Evolutionary conservation across 2,113 vertebrate genomes (phyloP).

Genomic region (Rhinoptilus africanus): DNA sequence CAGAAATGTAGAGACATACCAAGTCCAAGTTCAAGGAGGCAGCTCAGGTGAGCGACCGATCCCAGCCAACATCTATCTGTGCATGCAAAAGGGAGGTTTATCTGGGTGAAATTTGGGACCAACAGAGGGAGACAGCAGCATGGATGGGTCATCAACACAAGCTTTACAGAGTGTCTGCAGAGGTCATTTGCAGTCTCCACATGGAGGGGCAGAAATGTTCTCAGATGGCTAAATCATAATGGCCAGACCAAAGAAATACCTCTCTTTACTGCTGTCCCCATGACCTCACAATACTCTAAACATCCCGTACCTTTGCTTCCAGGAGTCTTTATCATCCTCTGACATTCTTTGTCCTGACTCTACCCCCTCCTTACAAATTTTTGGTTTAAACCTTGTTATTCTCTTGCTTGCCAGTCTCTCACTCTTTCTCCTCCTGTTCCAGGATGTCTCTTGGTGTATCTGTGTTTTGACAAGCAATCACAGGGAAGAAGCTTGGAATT

Average conservation of each 20-base stretch:
- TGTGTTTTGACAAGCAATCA: accelerated
- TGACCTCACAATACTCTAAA: background rate
- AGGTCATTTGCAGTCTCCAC: background rate
- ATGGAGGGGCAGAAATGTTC: background rate
- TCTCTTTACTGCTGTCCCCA: background rate
- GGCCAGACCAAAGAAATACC: background rate
- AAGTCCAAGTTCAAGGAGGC: background rate
- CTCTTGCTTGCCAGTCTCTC: background rate
- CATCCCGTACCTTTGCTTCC: background rate
- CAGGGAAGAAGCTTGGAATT: background rate
- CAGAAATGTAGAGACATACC: background rate
- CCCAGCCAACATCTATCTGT: background rate
- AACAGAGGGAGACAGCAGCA: background rate
- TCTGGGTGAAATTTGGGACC: background rate
- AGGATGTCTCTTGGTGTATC: background rate
- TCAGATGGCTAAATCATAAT: background rate
- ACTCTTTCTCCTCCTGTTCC: background rate
- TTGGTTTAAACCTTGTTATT: background rate
- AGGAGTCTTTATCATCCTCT: background rate
- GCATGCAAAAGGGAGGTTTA: background rate
- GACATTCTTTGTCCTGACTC: background rate
- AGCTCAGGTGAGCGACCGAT: background rate
- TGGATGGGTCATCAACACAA: background rate
- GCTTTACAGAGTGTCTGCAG: background rate
- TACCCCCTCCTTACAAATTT: background rate